A percentile compares a stretch with the other conserved stretches of the same genome.
Evolutionary conservation across 2,888 invertebrate species (phyloP).

Genomic region (Crocallis elinguaria): DNA sequence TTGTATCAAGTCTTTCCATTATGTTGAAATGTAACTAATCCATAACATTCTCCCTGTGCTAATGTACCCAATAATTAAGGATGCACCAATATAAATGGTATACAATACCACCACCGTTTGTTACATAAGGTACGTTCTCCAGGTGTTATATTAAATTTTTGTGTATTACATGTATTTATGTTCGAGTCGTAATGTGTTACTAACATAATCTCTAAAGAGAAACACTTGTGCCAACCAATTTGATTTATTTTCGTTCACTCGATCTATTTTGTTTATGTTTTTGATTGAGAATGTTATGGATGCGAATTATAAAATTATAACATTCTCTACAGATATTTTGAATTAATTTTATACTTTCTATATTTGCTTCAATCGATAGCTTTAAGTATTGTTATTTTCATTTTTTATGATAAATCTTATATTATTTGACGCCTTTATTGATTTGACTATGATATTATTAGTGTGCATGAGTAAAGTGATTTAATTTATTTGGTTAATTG

Average conservation of each 20-base stretch:
- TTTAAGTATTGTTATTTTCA: constrained; percentile 55
- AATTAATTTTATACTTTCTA: constrained; percentile 33
- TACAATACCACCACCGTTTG: constrained; percentile 81
- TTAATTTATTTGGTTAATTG: constrained; percentile 52
- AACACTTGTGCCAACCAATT: constrained; percentile 76
- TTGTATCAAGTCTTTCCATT: constrained; percentile 53
- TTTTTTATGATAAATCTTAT: constrained; percentile 50
- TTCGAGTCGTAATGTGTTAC: constrained; percentile 68
- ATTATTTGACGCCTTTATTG: constrained; percentile 63
- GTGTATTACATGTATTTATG: constrained; percentile 74
- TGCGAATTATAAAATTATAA: constrained; percentile 60
- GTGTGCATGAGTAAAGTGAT: constrained; percentile 75
- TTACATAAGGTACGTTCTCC: constrained; percentile 80
- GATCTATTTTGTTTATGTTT: constrained; percentile 41
- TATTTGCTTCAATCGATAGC: constrained; percentile 76
- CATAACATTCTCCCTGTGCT: constrained; percentile 85
- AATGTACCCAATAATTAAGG: constrained; percentile 83
- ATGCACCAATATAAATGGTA: constrained; percentile 83
- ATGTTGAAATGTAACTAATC: constrained; percentile 80
- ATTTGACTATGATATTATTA: constrained; percentile 62
- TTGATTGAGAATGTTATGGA: constrained; percentile 79
- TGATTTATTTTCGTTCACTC: constrained; percentile 34
- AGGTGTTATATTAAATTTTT: constrained; percentile 76
- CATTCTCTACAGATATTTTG: constrained; percentile 45
- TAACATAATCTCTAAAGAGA: constrained; percentile 60